Conservation (phyloP, 2,113 vertebrate species). For the Erpornis zantholeuca region DNA sequence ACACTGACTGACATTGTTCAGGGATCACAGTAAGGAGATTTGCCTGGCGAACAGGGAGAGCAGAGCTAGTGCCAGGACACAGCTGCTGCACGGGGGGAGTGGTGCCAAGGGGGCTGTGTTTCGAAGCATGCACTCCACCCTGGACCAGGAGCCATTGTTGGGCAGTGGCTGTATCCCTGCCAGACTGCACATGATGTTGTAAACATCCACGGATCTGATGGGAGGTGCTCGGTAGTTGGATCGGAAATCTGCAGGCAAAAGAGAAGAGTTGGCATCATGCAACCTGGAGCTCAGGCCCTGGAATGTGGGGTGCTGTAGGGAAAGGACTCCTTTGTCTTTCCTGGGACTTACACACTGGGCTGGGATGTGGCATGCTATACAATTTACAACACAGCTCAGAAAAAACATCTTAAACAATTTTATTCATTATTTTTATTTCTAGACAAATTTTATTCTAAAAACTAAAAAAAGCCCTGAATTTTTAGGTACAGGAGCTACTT, state of each 20-base stretch:
- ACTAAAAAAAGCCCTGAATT: not conserved
- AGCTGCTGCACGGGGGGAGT: not conserved
- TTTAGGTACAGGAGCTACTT: not conserved
- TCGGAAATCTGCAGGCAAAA: conserved; percentile 84
- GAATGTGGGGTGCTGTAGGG: rapidly evolving
- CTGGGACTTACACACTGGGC: no score
- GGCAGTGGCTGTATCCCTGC: conserved; percentile 82
- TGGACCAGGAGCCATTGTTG: conserved; percentile 95
- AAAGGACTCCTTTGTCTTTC: not conserved
- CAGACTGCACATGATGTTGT: conserved; percentile 89
- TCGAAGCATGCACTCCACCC: conserved; percentile 83
- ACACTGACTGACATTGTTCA: not conserved
- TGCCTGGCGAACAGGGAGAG: conserved; percentile 1
- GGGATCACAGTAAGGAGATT: not conserved
- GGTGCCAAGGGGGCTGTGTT: not conserved
- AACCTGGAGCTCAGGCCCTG: not conserved
- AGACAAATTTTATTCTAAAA: not conserved
- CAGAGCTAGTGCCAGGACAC: conserved; percentile 32
- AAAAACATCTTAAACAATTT: not conserved
- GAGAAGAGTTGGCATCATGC: not conserved
- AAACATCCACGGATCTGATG: conserved; percentile 87
- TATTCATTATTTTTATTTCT: not conserved
- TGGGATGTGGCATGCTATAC: not conserved
- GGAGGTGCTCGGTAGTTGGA: conserved; percentile 79
- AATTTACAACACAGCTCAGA: not conserved